These are phyloP conservation scores for Perithous albicinctus DNA, from an alignment of 2,888 invertebrate genomes.

Conservation along the genomic window DNA sequence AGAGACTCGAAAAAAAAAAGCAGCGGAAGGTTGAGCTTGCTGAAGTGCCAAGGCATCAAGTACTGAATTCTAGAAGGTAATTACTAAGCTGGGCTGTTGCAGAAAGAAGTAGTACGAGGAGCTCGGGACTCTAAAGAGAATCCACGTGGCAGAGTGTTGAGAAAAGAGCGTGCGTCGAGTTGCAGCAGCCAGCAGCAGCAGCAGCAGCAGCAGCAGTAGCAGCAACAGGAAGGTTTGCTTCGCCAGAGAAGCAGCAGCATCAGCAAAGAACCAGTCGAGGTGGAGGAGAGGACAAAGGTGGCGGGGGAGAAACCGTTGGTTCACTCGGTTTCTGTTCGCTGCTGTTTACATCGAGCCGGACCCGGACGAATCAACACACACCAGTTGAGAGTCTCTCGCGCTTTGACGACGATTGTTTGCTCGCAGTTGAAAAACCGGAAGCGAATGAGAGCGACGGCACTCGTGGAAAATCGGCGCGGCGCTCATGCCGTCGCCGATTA, in stretches of 20 bases:
- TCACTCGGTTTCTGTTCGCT: not conserved
- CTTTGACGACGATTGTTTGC: slow-evolving; percentile 14
- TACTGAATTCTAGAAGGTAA: slow-evolving; percentile 2
- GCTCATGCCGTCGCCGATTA: slow-evolving; percentile 19
- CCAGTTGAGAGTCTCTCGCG: no score
- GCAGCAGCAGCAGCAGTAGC: not conserved
- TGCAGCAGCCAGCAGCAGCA: slow-evolving; percentile 29
- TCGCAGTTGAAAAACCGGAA: slow-evolving; percentile 13
- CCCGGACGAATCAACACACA: not conserved
- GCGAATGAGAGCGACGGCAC: slow-evolving; percentile 9
- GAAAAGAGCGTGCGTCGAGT: slow-evolving; percentile 35
- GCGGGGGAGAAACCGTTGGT: slow-evolving; percentile 27
- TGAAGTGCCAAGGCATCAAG: not conserved
- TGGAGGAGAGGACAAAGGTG: slow-evolving; percentile 14
- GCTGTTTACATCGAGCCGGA: slow-evolving; percentile 20
- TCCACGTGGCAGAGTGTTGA: slow-evolving; percentile 44
- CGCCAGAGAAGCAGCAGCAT: slow-evolving; percentile 1
- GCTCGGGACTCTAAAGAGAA: slow-evolving; percentile 23
- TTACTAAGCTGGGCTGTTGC: slow-evolving; percentile 23
- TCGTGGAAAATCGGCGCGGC: slow-evolving; percentile 49
- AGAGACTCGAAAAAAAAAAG: not conserved
- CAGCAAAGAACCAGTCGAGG: slow-evolving; percentile 12
- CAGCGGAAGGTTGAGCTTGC: not conserved
- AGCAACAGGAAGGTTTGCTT: not conserved
- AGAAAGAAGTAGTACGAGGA: slow-evolving; percentile 12